Conservation (phyloP, 2,113 vertebrate genomes). For the Eulacestoma nigropectus region DNA sequence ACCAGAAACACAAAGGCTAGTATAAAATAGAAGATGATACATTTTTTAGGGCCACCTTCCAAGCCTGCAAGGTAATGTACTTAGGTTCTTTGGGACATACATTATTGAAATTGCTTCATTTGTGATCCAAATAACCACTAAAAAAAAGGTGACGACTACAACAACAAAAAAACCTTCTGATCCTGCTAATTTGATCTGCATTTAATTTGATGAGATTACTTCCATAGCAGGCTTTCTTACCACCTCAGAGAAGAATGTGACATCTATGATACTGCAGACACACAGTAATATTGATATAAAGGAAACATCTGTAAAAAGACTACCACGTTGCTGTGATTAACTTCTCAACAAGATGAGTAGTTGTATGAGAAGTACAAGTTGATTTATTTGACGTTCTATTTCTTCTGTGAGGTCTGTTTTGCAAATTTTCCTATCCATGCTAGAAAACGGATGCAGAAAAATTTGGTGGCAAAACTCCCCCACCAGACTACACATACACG, state of each 20-base stretch:
- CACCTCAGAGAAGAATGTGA: background rate
- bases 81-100: slow-evolving; percentile 38
- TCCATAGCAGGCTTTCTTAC: background rate
- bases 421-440: background rate
- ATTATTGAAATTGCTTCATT: slow-evolving; percentile 63
- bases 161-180: background rate
- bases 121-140: background rate
- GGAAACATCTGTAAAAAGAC: background rate
- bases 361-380: background rate
- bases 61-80: slow-evolving; percentile 57
- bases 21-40: slow-evolving; percentile 62
- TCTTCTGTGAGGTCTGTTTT: background rate
- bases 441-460: background rate
- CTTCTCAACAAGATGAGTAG: background rate
- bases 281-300: background rate
- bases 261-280: background rate
- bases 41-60: slow-evolving; percentile 71
- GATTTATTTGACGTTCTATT: background rate
- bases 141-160: background rate
- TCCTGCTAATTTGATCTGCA: background rate
- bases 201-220: background rate
- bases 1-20: slow-evolving; percentile 46
- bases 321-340: background rate
- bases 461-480: background rate
- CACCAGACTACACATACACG: background rate